Conservation (phyloP, 1,140 invertebrate species). For the Penaeus chinensis region DNA sequence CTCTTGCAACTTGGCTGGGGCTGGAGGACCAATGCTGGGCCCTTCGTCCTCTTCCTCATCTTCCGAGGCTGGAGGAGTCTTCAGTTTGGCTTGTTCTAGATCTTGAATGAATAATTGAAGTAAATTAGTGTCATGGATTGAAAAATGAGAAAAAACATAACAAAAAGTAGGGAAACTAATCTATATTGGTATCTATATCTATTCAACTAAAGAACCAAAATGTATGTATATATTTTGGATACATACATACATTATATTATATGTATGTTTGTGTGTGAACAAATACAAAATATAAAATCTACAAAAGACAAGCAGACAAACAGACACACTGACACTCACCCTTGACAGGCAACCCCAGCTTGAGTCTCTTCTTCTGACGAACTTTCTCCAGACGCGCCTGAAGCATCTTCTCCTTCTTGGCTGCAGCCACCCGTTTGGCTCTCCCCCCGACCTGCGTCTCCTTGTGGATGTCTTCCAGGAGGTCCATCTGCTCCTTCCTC, state of each 20-base stretch:
- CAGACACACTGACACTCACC: slow-evolving; percentile 63
- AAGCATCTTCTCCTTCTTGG: slow-evolving; percentile 78
- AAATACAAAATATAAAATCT: not conserved
- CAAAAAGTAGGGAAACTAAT: too few species aligned
- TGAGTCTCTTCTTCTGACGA: slow-evolving; percentile 79
- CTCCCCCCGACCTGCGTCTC: slow-evolving; percentile 70
- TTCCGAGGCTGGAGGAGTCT: slow-evolving; percentile 66
- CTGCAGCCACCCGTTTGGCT: slow-evolving; percentile 72
- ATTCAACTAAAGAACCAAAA: too few species aligned
- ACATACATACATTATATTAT: too few species aligned
- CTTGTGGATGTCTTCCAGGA: slow-evolving; percentile 78
- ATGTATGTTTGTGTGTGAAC: too few species aligned
- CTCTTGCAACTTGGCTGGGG: not conserved
- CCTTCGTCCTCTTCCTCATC: slow-evolving; percentile 64
- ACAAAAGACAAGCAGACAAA: not conserved
- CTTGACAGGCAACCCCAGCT: slow-evolving; percentile 80
- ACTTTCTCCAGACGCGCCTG: slow-evolving; percentile 82
- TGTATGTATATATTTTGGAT: too few species aligned
- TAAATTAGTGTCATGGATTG: not conserved
- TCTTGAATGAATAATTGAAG: slow-evolving; percentile 64
- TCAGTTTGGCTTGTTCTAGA: slow-evolving; percentile 68
- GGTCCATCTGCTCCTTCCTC: slow-evolving; percentile 80
- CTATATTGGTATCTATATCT: too few species aligned
- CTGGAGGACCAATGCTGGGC: slow-evolving; percentile 44
- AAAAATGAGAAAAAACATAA: too few species aligned